Conservation (phyloP, 2,888 invertebrate genomes). For the Orthonevra nobilis region DNA sequence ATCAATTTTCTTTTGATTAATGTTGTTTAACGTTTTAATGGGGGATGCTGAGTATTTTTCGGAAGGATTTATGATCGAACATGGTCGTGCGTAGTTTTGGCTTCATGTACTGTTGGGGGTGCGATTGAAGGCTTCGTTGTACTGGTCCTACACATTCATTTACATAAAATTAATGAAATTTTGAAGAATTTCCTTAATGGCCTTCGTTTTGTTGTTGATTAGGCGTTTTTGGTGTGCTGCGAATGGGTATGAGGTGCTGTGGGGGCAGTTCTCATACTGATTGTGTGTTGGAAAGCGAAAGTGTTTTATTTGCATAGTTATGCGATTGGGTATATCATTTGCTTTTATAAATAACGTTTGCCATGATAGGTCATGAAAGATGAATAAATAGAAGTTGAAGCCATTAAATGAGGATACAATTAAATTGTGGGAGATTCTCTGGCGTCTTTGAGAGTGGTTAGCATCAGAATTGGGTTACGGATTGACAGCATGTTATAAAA, state of each 20-base stretch:
- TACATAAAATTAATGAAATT: conserved; percentile 56
- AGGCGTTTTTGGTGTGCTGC: neutral
- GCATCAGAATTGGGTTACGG: too few species aligned
- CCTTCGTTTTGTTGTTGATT: conserved; percentile 46
- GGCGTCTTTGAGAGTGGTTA: too few species aligned
- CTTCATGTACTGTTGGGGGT: too few species aligned
- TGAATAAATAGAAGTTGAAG: neutral
- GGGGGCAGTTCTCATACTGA: too few species aligned
- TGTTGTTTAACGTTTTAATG: conserved; percentile 56
- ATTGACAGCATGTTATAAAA: too few species aligned
- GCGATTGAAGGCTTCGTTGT: too few species aligned
- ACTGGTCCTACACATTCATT: neutral
- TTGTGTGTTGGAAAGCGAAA: too few species aligned
- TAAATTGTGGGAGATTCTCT: too few species aligned
- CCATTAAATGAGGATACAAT: conserved; percentile 12
- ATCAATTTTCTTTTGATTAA: conserved; percentile 67
- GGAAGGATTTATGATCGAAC: conserved; percentile 55
- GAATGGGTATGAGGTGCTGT: neutral
- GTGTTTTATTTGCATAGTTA: conserved; percentile 19
- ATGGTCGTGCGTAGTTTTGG: neutral
- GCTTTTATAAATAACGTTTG: conserved; percentile 45
- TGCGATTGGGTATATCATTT: conserved; percentile 40
- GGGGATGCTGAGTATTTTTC: conserved; percentile 43
- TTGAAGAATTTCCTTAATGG: conserved; percentile 40
- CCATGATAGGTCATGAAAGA: conserved; percentile 22